Evolutionary conservation across 2,113 vertebrate genomes (phyloP).

Genomic region (Capreolus pygargus): DNA sequence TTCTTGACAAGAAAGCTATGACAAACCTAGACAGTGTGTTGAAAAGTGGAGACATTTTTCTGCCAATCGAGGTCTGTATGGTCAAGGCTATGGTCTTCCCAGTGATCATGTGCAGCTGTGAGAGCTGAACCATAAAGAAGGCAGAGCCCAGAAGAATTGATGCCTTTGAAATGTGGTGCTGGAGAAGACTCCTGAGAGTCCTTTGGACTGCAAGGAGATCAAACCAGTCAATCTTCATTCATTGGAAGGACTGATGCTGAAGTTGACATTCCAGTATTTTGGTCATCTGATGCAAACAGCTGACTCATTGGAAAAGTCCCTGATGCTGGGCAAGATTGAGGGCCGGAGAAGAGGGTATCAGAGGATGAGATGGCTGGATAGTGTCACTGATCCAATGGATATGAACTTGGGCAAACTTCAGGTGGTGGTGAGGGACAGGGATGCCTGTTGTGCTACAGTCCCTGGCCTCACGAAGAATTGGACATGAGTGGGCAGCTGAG

Average conservation of each 20-base stretch:
- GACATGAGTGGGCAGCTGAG: not conserved
- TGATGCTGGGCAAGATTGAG: not conserved
- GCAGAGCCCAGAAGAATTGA: not conserved
- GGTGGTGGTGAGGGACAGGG: not conserved
- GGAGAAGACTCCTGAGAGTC: not conserved
- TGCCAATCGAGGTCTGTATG: not conserved
- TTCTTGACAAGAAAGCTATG: not conserved
- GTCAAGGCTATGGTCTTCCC: not conserved
- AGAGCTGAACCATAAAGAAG: not conserved
- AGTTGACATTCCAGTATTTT: not conserved
- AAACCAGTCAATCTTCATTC: not conserved
- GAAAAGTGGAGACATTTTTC: not conserved
- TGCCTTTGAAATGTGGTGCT: not conserved
- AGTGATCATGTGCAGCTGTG: not conserved
- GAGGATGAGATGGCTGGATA: not conserved
- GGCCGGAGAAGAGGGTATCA: not conserved
- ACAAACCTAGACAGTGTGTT: not conserved
- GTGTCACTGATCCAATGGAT: not conserved
- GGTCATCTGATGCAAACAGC: not conserved
- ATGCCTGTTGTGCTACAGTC: not conserved
- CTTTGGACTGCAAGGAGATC: not conserved
- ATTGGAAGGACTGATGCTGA: not conserved
- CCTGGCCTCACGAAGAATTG: not conserved
- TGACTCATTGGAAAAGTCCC: not conserved
- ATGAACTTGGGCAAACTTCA: not conserved